Evolutionary conservation across 2,797 vertebrate species (phyloP).

Genomic region (Smutsia temminckii): DNA sequence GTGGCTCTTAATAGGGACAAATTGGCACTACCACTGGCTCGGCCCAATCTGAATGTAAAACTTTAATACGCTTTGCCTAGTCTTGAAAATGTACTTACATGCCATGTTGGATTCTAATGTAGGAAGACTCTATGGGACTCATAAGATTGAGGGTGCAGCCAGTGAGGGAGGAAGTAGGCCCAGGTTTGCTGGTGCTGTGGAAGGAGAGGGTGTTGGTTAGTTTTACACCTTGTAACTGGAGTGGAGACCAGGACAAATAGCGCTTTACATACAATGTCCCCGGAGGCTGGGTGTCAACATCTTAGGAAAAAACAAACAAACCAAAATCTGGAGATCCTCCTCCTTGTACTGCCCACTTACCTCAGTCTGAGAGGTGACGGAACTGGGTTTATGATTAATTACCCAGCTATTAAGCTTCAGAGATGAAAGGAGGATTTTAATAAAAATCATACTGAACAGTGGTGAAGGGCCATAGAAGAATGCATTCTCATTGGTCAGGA

Average conservation of each 20-base stretch:
- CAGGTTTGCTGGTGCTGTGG: not conserved
- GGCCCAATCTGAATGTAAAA: not conserved
- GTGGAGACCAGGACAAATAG: not conserved
- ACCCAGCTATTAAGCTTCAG: not conserved
- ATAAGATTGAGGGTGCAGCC: not conserved
- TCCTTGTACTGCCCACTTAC: not conserved
- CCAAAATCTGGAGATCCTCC: not conserved
- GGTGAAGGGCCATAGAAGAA: not conserved
- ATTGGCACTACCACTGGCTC: not conserved
- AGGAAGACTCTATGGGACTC: not conserved
- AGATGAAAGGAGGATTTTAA: not conserved
- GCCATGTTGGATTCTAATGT: not conserved
- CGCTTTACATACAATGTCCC: not conserved
- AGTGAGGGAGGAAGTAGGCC: not conserved
- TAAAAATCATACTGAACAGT: not conserved
- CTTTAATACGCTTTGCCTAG: not conserved
- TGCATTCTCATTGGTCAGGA: not conserved
- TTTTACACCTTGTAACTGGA: not conserved
- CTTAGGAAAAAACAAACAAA: not conserved
- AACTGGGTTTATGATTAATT: not conserved
- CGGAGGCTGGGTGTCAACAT: not conserved
- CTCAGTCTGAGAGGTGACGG: not conserved
- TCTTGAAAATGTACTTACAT: not conserved
- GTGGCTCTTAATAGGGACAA: not conserved
- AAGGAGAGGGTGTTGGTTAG: not conserved